Evolutionary conservation across 2,888 invertebrate genomes (phyloP).

Genomic region (Lordiphosa fenestrarum): DNA sequence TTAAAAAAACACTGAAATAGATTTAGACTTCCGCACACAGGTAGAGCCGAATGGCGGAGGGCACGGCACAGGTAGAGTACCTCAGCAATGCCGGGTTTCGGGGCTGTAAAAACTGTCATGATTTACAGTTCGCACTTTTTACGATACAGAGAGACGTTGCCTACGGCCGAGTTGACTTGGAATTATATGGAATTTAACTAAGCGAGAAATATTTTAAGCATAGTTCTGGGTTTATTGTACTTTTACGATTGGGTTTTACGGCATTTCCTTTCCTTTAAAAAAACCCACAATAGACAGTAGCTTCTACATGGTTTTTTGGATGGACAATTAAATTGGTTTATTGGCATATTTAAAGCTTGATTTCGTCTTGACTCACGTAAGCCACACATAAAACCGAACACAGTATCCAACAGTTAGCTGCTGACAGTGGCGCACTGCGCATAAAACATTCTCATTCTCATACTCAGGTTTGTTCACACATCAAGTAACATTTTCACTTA

Average conservation of each 20-base stretch:
- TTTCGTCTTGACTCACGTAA: constrained; percentile 56
- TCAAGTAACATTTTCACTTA: constrained; percentile 64
- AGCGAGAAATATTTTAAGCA: constrained; percentile 66
- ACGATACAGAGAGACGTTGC: constrained; percentile 55
- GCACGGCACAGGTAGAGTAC: constrained; percentile 6
- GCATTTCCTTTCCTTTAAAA: constrained; percentile 41
- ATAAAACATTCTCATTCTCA: constrained; percentile 42
- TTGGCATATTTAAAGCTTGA: constrained; percentile 56
- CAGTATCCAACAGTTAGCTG: not conserved
- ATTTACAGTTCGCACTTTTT: constrained; percentile 73
- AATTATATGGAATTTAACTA: constrained; percentile 68
- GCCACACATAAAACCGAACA: constrained; percentile 50
- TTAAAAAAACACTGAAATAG: not conserved
- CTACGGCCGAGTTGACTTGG: constrained; percentile 43
- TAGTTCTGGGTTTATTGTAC: too few relatives aligned
- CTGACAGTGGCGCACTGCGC: constrained; percentile 19
- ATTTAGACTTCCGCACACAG: constrained; percentile 56
- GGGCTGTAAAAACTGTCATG: constrained; percentile 65
- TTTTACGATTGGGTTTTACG: constrained; percentile 30
- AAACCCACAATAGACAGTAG: constrained; percentile 6
- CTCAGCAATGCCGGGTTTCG: constrained; percentile 39
- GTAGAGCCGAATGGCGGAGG: constrained; percentile 14
- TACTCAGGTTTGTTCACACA: constrained; percentile 6
- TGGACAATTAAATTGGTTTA: constrained; percentile 65
- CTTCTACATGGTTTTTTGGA: not conserved